Conservation (phyloP, 2,797 vertebrate species). For the Podarcis lilfordi region DNA sequence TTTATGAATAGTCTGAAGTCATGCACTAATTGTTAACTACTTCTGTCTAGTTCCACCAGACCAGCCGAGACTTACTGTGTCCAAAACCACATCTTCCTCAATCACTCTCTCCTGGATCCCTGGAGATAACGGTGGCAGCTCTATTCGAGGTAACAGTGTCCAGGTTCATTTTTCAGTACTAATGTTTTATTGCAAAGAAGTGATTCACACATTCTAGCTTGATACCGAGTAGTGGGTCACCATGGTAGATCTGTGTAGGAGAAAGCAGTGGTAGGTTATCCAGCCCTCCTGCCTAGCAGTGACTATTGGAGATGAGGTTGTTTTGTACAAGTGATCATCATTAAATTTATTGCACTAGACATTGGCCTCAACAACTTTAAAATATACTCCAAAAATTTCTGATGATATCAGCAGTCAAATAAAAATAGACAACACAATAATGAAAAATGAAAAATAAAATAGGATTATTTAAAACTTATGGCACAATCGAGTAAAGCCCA, state of each 20-base stretch:
- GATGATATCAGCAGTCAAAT: too few relatives aligned
- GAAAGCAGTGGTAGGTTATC: neutral
- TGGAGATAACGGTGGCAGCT: constrained; percentile 97
- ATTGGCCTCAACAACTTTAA: too few relatives aligned
- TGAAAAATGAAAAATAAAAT: too few relatives aligned
- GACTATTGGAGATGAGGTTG: neutral
- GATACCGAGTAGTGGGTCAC: neutral
- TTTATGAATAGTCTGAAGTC: constrained; percentile 66
- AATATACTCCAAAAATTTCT: too few relatives aligned
- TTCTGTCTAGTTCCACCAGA: constrained; percentile 91
- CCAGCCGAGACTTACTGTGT: constrained; percentile 97
- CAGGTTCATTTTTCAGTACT: neutral
- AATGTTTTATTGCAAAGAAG: neutral
- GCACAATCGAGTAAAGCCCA: too few relatives aligned
- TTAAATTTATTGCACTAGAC: too few relatives aligned
- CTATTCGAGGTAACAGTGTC: constrained; percentile 89
- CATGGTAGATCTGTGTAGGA: neutral
- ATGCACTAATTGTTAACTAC: constrained; percentile 62
- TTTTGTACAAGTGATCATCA: neutral
- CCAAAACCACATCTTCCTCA: constrained; percentile 97
- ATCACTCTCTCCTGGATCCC: constrained; percentile 99
- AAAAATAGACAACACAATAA: too few relatives aligned
- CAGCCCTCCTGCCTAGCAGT: neutral
- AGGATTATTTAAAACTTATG: too few relatives aligned
- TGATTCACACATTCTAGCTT: neutral